Conservation (phyloP, 2,113 vertebrate genomes). For the Holacanthus passer region DNA sequence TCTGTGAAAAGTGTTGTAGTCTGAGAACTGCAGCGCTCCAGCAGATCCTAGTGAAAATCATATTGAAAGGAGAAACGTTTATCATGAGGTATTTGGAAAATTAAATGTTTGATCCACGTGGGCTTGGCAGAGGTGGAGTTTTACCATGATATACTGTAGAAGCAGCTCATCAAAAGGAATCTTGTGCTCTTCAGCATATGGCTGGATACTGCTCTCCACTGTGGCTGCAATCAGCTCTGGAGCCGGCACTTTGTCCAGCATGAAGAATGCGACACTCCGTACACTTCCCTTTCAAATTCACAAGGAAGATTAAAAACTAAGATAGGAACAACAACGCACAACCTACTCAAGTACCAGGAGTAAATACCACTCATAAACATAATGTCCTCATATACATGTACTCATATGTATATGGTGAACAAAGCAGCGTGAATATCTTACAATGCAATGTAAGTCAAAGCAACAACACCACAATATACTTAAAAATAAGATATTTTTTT, state of each 20-base stretch:
- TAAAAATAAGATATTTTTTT: background rate
- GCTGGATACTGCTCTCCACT: slow-evolving; percentile 88
- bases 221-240: slow-evolving; percentile 90
- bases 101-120: background rate
- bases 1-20: slow-evolving; percentile 92
- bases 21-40: slow-evolving; percentile 90
- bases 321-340: background rate
- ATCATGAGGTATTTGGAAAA: background rate
- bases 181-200: slow-evolving; percentile 89
- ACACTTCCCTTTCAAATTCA: slow-evolving; percentile 85
- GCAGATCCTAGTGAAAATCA: slow-evolving; percentile 86
- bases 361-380: background rate
- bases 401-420: background rate
- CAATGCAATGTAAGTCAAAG: background rate
- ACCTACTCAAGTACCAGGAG: background rate
- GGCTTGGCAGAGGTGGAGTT: background rate
- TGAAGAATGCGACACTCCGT: slow-evolving; percentile 91
- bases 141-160: slow-evolving; percentile 94
- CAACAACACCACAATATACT: background rate
- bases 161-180: slow-evolving; percentile 91
- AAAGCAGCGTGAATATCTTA: background rate
- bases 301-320: background rate
- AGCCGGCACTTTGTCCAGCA: slow-evolving; percentile 95
- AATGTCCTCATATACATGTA: background rate
- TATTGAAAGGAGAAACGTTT: background rate